Base-by-base conservation (phyloP, 2,113 vertebrate species). In the Emydura subglobosa region DNA sequence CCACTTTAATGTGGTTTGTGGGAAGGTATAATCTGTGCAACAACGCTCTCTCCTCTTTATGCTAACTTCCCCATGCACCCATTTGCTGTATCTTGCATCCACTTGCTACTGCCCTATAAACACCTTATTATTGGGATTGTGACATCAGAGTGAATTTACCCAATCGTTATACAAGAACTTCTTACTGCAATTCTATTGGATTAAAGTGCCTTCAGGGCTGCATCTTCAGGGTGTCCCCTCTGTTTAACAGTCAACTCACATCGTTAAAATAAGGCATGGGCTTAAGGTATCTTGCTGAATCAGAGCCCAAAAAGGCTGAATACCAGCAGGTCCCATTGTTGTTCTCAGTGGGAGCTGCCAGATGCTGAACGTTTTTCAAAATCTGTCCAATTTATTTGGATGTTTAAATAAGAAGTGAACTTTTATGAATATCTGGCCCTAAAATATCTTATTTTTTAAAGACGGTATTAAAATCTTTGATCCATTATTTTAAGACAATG, bases 301-400 rank as follows among this genome's bases (percentile, higher is more conserved):
- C 7, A 19, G 34, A 6, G 2, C 27, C 31, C 78, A 0, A 1
- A 80, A 50, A 2, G 47, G 34, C 50, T 59, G 51, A 54, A 29
- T 2, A 2, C 1, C 51, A 76, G 19, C 14, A 27, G 16, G 34
- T 14, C 57, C 83, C 85, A 80, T 76, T 83, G 78, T 16, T 11
- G 42, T 78, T 2, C 49, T 72, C 0, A 0, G 3, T 55, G 24
- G 61, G 85, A 89, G 47, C 83, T 94, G 79, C 74, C 88, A 87
- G 90, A 54, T 53, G 57, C 1, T 1, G 91, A 80, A 12, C 9
- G n/a, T 86, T 94, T 83, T 72, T 82, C 68, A 76, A 95, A 87
- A 74, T 76, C 54, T 65, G 34, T n/a, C 17, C 4, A 17, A 82
- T 25, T 61, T 87, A 22, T 3, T 49, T 0, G 39, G 14, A 17